Conservation (phyloP, 37 sponge, comb jelly and placozoan genomes). For the Diacarnus erythraeanus region DNA sequence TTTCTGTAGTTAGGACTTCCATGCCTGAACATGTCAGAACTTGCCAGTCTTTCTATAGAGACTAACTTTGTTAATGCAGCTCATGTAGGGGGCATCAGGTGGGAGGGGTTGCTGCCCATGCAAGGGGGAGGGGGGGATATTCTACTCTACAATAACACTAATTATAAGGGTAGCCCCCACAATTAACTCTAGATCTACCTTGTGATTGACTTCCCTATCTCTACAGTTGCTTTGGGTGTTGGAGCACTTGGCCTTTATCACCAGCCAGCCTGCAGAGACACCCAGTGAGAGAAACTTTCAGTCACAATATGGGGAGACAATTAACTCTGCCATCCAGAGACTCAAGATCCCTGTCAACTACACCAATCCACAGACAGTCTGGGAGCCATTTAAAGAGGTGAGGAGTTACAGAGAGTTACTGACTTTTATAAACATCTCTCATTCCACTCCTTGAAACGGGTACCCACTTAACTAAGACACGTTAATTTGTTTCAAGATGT, state of each 20-base stretch:
- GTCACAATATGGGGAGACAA: constrained; percentile 70
- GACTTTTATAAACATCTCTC: no score
- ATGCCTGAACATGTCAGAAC: no score
- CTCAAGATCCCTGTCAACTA: constrained; percentile 70
- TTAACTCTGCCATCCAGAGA: constrained; percentile 58
- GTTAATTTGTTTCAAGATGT: no score
- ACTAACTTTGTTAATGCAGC: background rate
- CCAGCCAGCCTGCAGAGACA: constrained; percentile 90
- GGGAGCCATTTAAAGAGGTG: constrained; percentile 91
- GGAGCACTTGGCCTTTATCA: constrained; percentile 81
- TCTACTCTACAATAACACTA: background rate
- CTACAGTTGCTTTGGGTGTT: constrained; percentile 76
- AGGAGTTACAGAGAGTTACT: no score
- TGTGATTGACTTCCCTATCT: no score
- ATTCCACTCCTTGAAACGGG: no score
- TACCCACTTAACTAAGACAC: no score
- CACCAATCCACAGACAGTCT: constrained; percentile 66
- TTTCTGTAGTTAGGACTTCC: no score
- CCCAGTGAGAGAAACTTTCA: constrained; percentile 89
- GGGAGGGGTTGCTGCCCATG: no score
- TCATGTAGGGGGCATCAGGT: no score
- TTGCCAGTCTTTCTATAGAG: no score
- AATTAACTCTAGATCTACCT: background rate
- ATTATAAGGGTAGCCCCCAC: background rate
- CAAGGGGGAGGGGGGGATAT: no score